Conservation (phyloP, 1,140 invertebrate species). For the Nixonia krombeini region DNA sequence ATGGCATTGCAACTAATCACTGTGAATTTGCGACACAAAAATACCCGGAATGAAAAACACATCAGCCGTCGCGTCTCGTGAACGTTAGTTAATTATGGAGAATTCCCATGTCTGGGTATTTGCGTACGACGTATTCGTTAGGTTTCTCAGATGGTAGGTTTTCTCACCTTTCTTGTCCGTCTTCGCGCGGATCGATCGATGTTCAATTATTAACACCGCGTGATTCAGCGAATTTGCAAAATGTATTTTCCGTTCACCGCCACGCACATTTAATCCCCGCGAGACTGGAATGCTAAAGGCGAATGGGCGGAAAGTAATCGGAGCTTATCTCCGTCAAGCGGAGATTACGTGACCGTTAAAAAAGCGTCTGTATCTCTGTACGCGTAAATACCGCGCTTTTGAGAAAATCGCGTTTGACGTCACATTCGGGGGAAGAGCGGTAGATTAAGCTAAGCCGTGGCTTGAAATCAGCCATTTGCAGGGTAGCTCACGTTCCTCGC, state of each 20-base stretch:
- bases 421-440: constrained; percentile 8
- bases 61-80: too few species aligned
- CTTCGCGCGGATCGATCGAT: constrained; percentile 13
- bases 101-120: too few species aligned
- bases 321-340: not conserved
- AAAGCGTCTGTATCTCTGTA: not conserved
- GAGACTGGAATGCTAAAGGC: not conserved
- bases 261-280: not conserved
- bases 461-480: constrained; percentile 62
- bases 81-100: too few species aligned
- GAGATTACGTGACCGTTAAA: not conserved
- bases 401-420: too few species aligned
- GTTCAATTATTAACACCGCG: constrained; percentile 1
- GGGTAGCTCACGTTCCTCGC: constrained; percentile 57
- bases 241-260: not conserved
- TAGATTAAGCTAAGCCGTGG: constrained; percentile 26
- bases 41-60: too few species aligned
- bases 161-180: too few species aligned
- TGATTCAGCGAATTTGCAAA: not conserved
- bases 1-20: too few species aligned
- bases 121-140: too few species aligned
- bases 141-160: too few species aligned
- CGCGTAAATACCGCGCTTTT: too few species aligned
- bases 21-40: too few species aligned
- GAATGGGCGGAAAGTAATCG: constrained; percentile 2